Evolutionary conservation across 2,113 vertebrate genomes (phyloP).

Genomic region (Abramis brama): DNA sequence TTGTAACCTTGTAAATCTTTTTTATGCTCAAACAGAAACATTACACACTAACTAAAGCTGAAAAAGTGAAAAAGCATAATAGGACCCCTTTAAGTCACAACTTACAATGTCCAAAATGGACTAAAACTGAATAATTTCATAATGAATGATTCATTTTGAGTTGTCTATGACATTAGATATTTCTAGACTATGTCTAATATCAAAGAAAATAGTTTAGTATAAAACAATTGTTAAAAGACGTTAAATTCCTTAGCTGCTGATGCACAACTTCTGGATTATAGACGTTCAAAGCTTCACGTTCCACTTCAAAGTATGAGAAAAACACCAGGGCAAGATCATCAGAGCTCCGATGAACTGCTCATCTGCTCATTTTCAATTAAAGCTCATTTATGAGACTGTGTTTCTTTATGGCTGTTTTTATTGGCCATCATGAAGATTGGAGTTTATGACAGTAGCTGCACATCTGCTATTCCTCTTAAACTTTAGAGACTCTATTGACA

Average conservation of each 20-base stretch:
- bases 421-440: slow-evolving; percentile 62
- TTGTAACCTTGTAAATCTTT: too few relatives aligned
- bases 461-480: slow-evolving; percentile 43
- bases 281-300: slow-evolving; percentile 1
- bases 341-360: slow-evolving; percentile 60
- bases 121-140: not conserved
- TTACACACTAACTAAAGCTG: too few relatives aligned
- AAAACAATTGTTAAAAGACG: not conserved
- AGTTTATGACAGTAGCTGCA: slow-evolving; percentile 65
- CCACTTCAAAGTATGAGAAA: not conserved
- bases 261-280: slow-evolving; percentile 21
- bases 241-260: not conserved
- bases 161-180: not conserved
- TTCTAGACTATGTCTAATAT: not conserved
- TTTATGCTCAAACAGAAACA: too few relatives aligned
- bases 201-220: not conserved
- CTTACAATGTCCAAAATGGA: not conserved
- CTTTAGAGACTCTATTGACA: not conserved
- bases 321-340: slow-evolving; percentile 51
- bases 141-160: not conserved
- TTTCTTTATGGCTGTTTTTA: slow-evolving; percentile 64
- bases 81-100: not conserved
- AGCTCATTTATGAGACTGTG: slow-evolving; percentile 68
- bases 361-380: slow-evolving; percentile 74
- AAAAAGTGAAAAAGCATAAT: too few relatives aligned